Percentiles rank a stretch among this genome's conserved stretches.
Evolutionary conservation across 2,113 vertebrate species (phyloP).

Genomic region (Dunckerocampus dactyliophorus): DNA sequence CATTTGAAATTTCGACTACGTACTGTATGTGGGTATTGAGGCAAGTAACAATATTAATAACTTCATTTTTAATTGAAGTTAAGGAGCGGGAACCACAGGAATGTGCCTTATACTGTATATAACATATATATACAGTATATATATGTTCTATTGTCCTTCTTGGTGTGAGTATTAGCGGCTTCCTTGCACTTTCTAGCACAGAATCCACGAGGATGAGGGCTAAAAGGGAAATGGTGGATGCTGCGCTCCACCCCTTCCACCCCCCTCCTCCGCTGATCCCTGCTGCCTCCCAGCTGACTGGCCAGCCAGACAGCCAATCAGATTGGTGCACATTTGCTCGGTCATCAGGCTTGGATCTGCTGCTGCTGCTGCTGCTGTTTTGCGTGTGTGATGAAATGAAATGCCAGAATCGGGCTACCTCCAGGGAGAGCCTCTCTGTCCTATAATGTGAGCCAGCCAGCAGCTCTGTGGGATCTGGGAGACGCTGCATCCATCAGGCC

Average conservation of each 20-base stretch:
- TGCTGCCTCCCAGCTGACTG: slow-evolving; percentile 38
- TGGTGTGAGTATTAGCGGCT: too few relatives aligned
- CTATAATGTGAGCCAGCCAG: slow-evolving; percentile 58
- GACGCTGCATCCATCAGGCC: slow-evolving; percentile 54
- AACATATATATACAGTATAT: too few relatives aligned
- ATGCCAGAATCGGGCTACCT: slow-evolving; percentile 57
- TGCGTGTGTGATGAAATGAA: slow-evolving; percentile 47
- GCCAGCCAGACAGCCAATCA: slow-evolving; percentile 55
- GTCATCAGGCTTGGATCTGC: slow-evolving; percentile 69
- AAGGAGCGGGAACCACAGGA: too few relatives aligned
- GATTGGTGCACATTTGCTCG: slow-evolving; percentile 49
- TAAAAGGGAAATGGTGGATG: slow-evolving; percentile 44
- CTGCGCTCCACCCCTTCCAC: slow-evolving; percentile 37
- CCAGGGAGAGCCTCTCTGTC: slow-evolving; percentile 55
- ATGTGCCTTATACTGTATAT: too few relatives aligned
- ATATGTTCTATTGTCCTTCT: too few relatives aligned
- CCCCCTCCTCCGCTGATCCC: slow-evolving; percentile 30
- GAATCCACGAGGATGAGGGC: slow-evolving; percentile 15
- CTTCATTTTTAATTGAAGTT: too few relatives aligned
- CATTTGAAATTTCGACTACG: too few relatives aligned
- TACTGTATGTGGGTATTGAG: too few relatives aligned
- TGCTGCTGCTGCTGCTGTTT: slow-evolving; percentile 44
- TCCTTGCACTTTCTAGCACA: not conserved
- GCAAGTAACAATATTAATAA: too few relatives aligned
- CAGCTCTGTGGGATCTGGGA: slow-evolving; percentile 49